Percentiles rank a stretch among this genome's conserved stretches.
Conservation (phyloP, 1,140 invertebrate species). For the Papilio polyxenes region DNA sequence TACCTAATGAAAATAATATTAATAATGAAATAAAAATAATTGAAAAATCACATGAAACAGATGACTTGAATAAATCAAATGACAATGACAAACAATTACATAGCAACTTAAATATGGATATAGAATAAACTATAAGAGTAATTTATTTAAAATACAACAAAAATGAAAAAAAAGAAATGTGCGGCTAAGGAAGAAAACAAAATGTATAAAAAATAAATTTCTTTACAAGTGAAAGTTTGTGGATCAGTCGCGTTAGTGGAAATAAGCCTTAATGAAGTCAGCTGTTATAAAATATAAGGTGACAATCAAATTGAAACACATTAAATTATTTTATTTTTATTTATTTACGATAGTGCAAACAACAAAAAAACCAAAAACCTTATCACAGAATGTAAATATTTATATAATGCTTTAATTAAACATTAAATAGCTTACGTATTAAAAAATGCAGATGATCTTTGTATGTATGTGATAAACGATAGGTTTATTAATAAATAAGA, state of each 20-base stretch:
- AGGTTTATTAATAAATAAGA: slow-evolving; percentile 13
- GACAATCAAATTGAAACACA: slow-evolving; percentile 19
- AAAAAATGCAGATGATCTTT: slow-evolving; percentile 69
- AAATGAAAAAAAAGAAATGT: background rate
- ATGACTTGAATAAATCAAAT: slow-evolving; percentile 27
- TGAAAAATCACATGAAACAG: slow-evolving; percentile 38
- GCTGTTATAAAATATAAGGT: no score
- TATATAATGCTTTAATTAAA: slow-evolving; percentile 46
- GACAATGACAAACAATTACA: slow-evolving; percentile 28
- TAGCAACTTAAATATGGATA: slow-evolving; percentile 13
- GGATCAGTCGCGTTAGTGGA: no score
- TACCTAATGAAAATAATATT: slow-evolving; percentile 20
- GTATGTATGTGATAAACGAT: slow-evolving; percentile 55
- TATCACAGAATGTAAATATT: slow-evolving; percentile 68
- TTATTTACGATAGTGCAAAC: slow-evolving; percentile 61
- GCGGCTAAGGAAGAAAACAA: background rate
- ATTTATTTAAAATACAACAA: no score
- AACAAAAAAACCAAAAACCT: slow-evolving; percentile 56
- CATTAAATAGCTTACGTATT: slow-evolving; percentile 50
- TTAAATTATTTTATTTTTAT: slow-evolving; percentile 50
- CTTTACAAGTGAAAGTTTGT: no score
- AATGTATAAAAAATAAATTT: background rate
- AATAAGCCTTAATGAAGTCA: background rate
- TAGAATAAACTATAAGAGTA: slow-evolving; percentile 8
- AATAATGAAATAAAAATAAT: background rate